phyloP scores from a whole-genome alignment of 2,113 vertebrate genomes.

The Pelvicachromis taeniatus region DNA sequence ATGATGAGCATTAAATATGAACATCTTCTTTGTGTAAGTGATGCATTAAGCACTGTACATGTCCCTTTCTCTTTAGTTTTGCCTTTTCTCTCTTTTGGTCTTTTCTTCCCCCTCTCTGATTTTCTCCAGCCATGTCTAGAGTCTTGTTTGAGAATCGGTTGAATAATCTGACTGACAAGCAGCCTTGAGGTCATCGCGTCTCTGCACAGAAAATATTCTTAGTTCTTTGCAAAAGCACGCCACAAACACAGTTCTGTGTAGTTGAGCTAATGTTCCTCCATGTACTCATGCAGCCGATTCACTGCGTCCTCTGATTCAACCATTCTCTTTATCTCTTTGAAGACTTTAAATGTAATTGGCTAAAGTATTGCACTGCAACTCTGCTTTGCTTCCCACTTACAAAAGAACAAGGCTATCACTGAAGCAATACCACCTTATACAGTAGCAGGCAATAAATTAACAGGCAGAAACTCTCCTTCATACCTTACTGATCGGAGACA shows the following conservation, averaged over 20 bases:
- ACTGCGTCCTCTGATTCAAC: not conserved
- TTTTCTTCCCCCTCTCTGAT: constrained; percentile 15
- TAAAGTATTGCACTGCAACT: not conserved
- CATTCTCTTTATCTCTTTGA: not conserved
- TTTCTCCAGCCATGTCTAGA: constrained; percentile 39
- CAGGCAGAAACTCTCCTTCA: constrained; percentile 30
- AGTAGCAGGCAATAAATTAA: constrained; percentile 11
- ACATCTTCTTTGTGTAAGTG: constrained; percentile 70
- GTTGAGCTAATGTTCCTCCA: constrained; percentile 29
- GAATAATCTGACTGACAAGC: constrained; percentile 64
- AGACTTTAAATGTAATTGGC: not conserved
- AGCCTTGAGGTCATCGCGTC: constrained; percentile 59
- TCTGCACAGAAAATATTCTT: constrained; percentile 51
- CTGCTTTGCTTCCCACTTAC: not conserved
- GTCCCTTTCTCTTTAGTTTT: constrained; percentile 36
- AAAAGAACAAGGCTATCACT: not conserved
- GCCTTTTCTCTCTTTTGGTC: constrained; percentile 21
- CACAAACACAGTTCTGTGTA: constrained; percentile 43
- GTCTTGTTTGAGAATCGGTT: constrained; percentile 59
- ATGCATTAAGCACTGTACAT: constrained; percentile 56
- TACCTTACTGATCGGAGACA: constrained; percentile 45
- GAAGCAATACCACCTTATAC: not conserved
- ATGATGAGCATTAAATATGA: constrained; percentile 77
- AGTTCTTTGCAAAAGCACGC: constrained; percentile 49
- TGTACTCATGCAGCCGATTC: not conserved